Conservation (phyloP, 2,113 vertebrate species). For the Eonycteris spelaea region DNA sequence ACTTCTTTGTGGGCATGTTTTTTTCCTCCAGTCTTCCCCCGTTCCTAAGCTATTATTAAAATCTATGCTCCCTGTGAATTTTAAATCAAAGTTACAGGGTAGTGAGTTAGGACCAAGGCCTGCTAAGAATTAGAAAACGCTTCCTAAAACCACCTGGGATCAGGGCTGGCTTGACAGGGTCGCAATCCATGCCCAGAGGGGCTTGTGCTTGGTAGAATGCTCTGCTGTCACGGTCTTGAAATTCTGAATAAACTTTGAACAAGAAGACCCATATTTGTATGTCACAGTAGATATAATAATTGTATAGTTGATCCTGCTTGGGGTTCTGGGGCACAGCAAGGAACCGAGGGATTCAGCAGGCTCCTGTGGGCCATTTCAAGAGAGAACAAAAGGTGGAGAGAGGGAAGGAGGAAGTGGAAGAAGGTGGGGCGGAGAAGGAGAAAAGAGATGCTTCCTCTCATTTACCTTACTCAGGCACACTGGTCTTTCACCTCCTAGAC, state of each 20-base stretch:
- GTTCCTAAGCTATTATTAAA: background rate
- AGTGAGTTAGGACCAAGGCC: background rate
- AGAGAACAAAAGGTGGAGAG: background rate
- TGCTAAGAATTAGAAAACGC: background rate
- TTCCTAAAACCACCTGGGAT: background rate
- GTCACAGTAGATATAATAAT: background rate
- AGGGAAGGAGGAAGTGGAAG: no score
- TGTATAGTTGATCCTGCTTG: background rate
- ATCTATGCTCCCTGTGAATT: background rate
- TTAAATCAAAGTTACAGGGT: background rate
- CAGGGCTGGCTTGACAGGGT: background rate
- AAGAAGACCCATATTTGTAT: background rate
- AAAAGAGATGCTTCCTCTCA: background rate
- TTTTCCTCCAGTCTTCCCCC: background rate
- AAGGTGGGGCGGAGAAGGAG: background rate
- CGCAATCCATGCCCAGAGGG: rapidly evolving
- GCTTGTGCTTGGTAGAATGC: rapidly evolving
- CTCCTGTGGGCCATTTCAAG: background rate
- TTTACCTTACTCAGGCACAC: rapidly evolving
- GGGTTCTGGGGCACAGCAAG: background rate
- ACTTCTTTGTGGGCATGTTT: background rate
- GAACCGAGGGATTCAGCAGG: background rate
- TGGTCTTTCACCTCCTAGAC: background rate
- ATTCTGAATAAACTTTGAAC: background rate
- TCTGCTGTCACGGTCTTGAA: no score